Conservation (phyloP, 1,140 invertebrate genomes). For the Anastatus disparis region DNA sequence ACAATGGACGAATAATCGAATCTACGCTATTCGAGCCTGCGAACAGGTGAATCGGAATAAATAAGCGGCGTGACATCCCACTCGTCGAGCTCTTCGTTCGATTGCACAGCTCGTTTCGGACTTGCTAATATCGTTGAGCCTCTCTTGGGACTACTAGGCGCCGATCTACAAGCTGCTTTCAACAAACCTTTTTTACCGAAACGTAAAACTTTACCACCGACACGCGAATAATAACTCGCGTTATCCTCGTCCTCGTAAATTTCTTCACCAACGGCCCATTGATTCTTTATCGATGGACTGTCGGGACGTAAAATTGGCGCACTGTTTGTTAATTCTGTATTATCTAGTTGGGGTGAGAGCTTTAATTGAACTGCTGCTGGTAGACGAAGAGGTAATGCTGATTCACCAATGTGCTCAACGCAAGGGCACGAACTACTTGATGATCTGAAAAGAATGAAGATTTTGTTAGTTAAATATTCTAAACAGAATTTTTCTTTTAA, state of each 20-base stretch:
- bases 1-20: too few species aligned
- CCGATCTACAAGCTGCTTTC: slow-evolving; percentile 58
- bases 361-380: background rate
- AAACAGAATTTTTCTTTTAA: too few species aligned
- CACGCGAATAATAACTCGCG: background rate
- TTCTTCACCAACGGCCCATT: too few species aligned
- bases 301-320: background rate
- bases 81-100: slow-evolving; percentile 60
- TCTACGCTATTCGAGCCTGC: background rate
- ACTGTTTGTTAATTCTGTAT: background rate
- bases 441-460: slow-evolving; percentile 49
- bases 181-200: slow-evolving; percentile 41
- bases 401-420: slow-evolving; percentile 61
- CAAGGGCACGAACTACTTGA: slow-evolving; percentile 72
- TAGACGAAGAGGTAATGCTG: background rate
- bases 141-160: slow-evolving; percentile 65
- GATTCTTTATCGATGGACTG: background rate
- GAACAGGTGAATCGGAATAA: background rate
- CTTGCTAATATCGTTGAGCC: slow-evolving; percentile 48
- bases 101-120: slow-evolving; percentile 55
- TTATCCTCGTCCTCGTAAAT: background rate
- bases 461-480: background rate
- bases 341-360: background rate
- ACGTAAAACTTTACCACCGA: slow-evolving; percentile 35
- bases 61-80: slow-evolving; percentile 49